phyloP scores from a whole-genome alignment of 2,888 invertebrate species.

The Rhagonycha lutea region DNA sequence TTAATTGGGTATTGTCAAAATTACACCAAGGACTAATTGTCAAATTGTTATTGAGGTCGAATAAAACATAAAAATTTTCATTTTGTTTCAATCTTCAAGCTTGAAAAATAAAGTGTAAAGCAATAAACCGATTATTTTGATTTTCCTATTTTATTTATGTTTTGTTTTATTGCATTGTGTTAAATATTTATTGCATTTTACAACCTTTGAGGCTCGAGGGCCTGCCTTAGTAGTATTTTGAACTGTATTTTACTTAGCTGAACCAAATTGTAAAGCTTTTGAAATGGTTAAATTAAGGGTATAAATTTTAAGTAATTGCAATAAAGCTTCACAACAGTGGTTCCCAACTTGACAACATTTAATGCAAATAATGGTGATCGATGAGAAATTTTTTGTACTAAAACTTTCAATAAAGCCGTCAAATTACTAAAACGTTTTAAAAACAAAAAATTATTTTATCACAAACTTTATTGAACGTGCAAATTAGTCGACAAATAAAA shows the following conservation, averaged over 20 bases:
- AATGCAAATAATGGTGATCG: not conserved
- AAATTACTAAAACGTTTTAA: not conserved
- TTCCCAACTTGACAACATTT: not conserved
- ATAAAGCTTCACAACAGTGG: not conserved
- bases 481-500: constrained; percentile 24
- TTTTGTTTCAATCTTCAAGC: not conserved
- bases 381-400: not conserved
- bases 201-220: not conserved
- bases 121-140: not conserved
- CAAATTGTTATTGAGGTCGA: not conserved
- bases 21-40: not conserved
- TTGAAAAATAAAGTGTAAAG: not conserved
- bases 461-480: constrained; percentile 6
- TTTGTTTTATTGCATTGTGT: not conserved
- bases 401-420: not conserved
- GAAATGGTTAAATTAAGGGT: not conserved
- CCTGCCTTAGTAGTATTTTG: not conserved
- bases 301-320: not conserved
- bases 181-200: not conserved
- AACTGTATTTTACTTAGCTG: not conserved
- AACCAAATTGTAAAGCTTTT: not conserved
- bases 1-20: not conserved
- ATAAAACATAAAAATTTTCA: not conserved
- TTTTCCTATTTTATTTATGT: not conserved
- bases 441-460: not conserved